Evolutionary conservation across 2,797 vertebrate species (phyloP), one percentile per base, ranked within the genome.

Genomic region (Lacerta bilineata): DNA sequence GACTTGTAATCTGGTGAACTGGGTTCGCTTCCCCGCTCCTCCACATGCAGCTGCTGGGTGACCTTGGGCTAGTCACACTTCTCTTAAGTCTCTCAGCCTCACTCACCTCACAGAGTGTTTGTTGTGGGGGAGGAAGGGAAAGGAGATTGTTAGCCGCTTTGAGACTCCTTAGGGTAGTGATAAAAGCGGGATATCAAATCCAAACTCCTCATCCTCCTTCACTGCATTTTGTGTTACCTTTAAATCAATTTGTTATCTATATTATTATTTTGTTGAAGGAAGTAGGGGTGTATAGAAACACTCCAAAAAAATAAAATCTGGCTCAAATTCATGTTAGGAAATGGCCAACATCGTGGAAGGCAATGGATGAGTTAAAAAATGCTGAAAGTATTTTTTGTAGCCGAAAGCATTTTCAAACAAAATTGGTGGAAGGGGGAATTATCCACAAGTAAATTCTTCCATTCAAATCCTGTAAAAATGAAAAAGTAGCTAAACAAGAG

Each of bases 361-460:
- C 74, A 82, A 36, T 7, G 59, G 0, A 55, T 55, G 79, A 74
- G 88, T 76, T 20, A 46, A 92, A 69, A 88, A 1, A 39, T 39
- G 81, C 17, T 27, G 82, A 61, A 39, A 86, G 33, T 71, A 4
- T 87, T 83, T 41, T 79, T 90, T 41, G 85, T 39, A 90, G 75
- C 1, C 20, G 18, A 89, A 72, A 1, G 88, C 5, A 27, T 25
- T 43, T 33, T 66, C 25, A 66, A 46, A 43, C 1, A 66, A 85
- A 64, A 18, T 5, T 55, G 43, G 64, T 27, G 36, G 4, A 13
- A 75, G 33, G 43, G 36, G 43, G 15, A 46, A 50, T 68, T 86
- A 9, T 46, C 29, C 75, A 50, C 11, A 0, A 50, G 50, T 50
- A 50, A 13, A 50, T 50, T 50, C 3, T 50, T 50, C 50, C 46